Evolutionary conservation across 2,113 vertebrate species (phyloP).

Genomic region (Leiothrix lutea): DNA sequence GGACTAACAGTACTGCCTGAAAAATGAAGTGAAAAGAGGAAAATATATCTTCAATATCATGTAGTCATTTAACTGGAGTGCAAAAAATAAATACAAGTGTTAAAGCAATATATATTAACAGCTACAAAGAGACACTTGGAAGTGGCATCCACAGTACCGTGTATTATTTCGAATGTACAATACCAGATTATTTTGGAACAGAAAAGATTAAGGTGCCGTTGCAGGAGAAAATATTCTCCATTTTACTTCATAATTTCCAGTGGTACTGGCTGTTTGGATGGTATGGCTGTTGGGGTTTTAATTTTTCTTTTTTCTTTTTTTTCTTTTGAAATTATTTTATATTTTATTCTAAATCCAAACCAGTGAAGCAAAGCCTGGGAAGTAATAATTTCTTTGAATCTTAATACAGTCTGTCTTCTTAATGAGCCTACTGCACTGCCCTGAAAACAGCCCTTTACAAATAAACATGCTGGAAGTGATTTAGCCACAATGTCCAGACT

Average conservation of each 20-base stretch:
- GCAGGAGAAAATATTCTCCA: background rate
- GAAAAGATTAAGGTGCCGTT: background rate
- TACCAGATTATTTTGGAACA: conserved; percentile 14
- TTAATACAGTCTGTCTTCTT: conserved; percentile 73
- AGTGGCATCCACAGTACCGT: background rate
- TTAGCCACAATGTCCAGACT: conserved; percentile 80
- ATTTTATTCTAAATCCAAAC: conserved; percentile 15
- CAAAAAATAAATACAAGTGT: background rate
- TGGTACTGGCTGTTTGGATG: background rate
- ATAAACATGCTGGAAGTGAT: conserved; percentile 77
- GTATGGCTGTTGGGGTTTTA: background rate
- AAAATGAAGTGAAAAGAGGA: background rate
- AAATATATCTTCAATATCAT: background rate
- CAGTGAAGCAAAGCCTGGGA: background rate
- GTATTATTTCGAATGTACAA: background rate
- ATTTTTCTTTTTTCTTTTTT: background rate
- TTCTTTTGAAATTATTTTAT: background rate
- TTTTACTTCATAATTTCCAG: conserved; percentile 55
- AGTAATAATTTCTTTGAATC: conserved; percentile 59
- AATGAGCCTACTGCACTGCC: conserved; percentile 70
- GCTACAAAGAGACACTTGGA: conserved; percentile 32
- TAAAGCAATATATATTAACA: background rate
- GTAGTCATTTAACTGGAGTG: conserved; percentile 19
- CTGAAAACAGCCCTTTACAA: conserved; percentile 72
- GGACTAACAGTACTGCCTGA: background rate